phyloP scores from a whole-genome alignment of 2,113 vertebrate genomes.

The Thalassarche chlororhynchos region DNA sequence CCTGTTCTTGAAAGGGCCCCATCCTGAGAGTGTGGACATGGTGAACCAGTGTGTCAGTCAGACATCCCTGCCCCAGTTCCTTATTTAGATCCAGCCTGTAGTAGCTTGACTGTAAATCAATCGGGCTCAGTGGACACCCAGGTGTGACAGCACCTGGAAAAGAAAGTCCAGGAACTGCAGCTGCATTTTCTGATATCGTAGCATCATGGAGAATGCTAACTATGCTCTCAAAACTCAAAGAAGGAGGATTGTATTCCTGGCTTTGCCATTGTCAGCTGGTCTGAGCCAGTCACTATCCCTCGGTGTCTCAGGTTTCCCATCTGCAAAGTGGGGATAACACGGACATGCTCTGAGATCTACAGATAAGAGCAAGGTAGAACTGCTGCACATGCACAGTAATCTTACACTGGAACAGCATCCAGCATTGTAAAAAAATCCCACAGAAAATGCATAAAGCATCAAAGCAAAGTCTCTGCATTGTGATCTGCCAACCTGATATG shows the following conservation, averaged over 20 bases:
- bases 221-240: not conserved
- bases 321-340: not conserved
- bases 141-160: not conserved
- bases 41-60: slow-evolving; percentile 22
- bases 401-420: not conserved
- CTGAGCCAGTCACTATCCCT: not conserved
- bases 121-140: not conserved
- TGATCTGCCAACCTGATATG: not conserved
- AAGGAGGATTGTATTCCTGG: not conserved
- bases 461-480: not conserved
- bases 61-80: not conserved
- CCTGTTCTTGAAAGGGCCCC: slow-evolving; percentile 50
- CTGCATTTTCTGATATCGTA: not conserved
- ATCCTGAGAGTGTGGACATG: not conserved
- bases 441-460: not conserved
- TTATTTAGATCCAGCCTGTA: not conserved
- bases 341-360: not conserved
- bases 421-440: not conserved
- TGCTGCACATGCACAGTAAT: not conserved
- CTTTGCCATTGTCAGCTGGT: not conserved
- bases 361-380: not conserved
- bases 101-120: not conserved
- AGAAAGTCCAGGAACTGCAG: not conserved
- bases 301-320: not conserved
- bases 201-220: not conserved